Evolutionary conservation across 2,888 invertebrate species (phyloP).

Genomic region (Meganola albula): DNA sequence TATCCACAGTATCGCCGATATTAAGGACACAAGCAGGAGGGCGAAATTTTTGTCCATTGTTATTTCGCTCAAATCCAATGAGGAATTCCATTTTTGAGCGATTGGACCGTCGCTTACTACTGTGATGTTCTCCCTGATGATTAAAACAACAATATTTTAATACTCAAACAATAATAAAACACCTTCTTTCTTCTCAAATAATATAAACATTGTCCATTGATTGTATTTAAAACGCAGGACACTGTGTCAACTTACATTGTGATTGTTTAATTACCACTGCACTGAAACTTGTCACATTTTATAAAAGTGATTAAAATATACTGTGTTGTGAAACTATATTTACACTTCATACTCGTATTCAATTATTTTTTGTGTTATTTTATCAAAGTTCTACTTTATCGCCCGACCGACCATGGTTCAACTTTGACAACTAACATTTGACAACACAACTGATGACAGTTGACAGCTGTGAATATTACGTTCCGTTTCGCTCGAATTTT

Average conservation of each 20-base stretch:
- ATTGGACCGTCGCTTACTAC: constrained; percentile 48
- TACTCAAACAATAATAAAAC: constrained; percentile 24
- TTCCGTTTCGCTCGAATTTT: constrained; percentile 16
- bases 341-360: constrained; percentile 43
- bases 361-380: constrained; percentile 33
- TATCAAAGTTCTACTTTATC: constrained; percentile 43
- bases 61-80: constrained; percentile 80
- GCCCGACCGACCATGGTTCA: constrained; percentile 38
- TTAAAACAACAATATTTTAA: constrained; percentile 27
- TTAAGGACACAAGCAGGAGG: constrained; percentile 87
- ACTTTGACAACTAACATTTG: constrained; percentile 33
- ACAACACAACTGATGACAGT: constrained; percentile 13
- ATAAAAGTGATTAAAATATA: constrained; percentile 31
- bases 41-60: constrained; percentile 85
- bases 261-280: constrained; percentile 27
- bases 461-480: constrained; percentile 5
- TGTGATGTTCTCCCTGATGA: constrained; percentile 58
- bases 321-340: constrained; percentile 31
- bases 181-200: constrained; percentile 33
- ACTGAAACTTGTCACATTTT: constrained; percentile 53
- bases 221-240: no score
- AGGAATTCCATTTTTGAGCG: constrained; percentile 78
- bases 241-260: constrained; percentile 53
- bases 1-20: constrained; percentile 92
- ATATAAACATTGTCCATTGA: no score